A percentile compares a stretch with the other conserved stretches of the same genome.
Conservation (phyloP, 2,797 vertebrate species). For the Microhierax caerulescens region DNA sequence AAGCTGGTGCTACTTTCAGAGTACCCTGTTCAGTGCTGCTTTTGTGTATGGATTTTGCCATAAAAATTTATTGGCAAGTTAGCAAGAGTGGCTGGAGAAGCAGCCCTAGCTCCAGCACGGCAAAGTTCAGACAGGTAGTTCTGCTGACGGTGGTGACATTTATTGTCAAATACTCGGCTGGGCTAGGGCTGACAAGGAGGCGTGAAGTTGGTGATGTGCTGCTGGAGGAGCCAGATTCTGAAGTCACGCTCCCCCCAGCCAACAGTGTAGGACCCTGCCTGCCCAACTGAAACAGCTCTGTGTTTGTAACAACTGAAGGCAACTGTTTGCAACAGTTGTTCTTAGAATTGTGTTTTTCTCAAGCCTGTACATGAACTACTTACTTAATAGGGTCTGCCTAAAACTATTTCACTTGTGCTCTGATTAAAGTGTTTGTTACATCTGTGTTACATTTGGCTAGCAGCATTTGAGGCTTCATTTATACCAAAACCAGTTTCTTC, state of each 20-base stretch:
- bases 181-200: neutral
- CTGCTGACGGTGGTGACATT: neutral
- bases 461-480: neutral
- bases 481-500: neutral
- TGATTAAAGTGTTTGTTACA: neutral
- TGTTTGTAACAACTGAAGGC: neutral
- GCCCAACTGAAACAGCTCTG: neutral
- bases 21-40: neutral
- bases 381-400: neutral
- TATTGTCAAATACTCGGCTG: no score
- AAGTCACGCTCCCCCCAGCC: fast-evolving
- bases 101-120: neutral
- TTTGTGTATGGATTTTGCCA: neutral
- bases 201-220: fast-evolving
- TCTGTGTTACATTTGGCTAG: neutral
- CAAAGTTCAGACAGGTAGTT: neutral
- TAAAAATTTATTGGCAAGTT: neutral
- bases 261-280: neutral
- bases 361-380: neutral
- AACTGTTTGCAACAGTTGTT: neutral
- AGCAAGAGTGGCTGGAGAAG: neutral
- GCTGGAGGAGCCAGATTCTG: neutral
- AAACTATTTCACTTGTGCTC: neutral
- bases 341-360: neutral
- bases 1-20: neutral